Conservation (phyloP, 2,888 invertebrate genomes). For the Allolobophora icterica region DNA sequence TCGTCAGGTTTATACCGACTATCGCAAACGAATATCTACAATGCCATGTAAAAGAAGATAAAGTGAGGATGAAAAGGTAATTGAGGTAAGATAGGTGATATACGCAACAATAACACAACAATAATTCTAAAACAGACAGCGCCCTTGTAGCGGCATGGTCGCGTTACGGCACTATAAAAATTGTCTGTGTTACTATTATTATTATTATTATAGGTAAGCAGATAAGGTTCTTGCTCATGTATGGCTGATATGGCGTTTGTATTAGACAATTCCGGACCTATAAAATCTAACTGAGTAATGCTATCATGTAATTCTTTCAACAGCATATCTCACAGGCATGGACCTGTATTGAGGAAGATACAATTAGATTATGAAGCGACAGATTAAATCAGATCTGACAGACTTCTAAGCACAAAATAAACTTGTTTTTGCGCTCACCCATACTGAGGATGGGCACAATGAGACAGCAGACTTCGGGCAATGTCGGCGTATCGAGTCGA, state of each 20-base stretch:
- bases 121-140: no score
- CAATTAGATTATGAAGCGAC: neutral
- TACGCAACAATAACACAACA: no score
- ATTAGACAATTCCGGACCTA: no score
- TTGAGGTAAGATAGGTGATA: slow-evolving; percentile 79
- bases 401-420: neutral
- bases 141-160: no score
- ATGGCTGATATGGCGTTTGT: no score
- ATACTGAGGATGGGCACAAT: slow-evolving; percentile 85
- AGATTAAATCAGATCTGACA: neutral
- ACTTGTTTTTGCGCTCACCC: slow-evolving; percentile 74
- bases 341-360: neutral
- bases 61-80: neutral
- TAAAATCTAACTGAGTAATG: no score
- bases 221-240: neutral
- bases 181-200: no score
- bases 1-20: slow-evolving; percentile 89
- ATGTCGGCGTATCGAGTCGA: slow-evolving; percentile 80
- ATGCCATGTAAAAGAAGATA: neutral
- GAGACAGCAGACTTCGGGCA: slow-evolving; percentile 82
- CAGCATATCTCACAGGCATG: no score
- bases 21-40: slow-evolving; percentile 69
- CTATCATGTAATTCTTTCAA: neutral
- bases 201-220: no score
- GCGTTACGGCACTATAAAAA: no score